These are phyloP conservation scores for Wiebesia pumilae DNA, from an alignment of 1,140 invertebrate species.

Conservation along the genomic window DNA sequence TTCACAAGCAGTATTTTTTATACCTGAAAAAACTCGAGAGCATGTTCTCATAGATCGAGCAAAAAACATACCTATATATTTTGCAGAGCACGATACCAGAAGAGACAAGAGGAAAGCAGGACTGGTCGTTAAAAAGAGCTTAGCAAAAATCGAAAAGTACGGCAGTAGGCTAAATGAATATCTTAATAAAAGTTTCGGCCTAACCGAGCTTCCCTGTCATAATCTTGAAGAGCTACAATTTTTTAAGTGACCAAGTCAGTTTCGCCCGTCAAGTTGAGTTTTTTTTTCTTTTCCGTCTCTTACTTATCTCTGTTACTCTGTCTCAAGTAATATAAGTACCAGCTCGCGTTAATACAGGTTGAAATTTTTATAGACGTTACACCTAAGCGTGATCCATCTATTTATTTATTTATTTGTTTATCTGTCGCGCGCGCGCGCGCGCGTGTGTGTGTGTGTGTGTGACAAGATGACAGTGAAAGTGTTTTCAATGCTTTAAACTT, in stretches of 20 bases:
- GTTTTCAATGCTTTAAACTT: conserved; percentile 8
- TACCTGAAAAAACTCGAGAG: neutral
- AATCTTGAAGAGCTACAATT: conserved; percentile 52
- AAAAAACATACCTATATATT: conserved; percentile 53
- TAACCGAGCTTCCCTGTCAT: conserved; percentile 50
- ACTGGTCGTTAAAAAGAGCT: conserved; percentile 53
- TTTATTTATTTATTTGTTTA: conserved; percentile 41
- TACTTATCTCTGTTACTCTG: conserved; percentile 13
- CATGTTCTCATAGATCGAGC: conserved; percentile 26
- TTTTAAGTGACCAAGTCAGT: conserved; percentile 46
- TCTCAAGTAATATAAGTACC: neutral
- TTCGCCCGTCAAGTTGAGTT: conserved; percentile 41
- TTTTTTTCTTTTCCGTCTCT: conserved; percentile 19
- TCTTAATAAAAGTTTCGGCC: conserved; percentile 56
- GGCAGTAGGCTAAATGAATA: conserved; percentile 56
- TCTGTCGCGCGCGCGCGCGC: no score
- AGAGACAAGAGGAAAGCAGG: conserved; percentile 52
- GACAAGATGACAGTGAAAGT: neutral
- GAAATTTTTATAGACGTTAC: neutral
- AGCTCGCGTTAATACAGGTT: neutral
- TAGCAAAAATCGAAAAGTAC: conserved; percentile 57
- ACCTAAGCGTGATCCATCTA: neutral
- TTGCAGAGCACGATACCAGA: conserved; percentile 54
- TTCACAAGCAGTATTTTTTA: neutral
- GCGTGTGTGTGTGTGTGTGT: neutral